A percentile compares a stretch with the other conserved stretches of the same genome.
Evolutionary conservation across 2,888 invertebrate genomes (phyloP).

Genomic region (Diachrysia chrysitis): DNA sequence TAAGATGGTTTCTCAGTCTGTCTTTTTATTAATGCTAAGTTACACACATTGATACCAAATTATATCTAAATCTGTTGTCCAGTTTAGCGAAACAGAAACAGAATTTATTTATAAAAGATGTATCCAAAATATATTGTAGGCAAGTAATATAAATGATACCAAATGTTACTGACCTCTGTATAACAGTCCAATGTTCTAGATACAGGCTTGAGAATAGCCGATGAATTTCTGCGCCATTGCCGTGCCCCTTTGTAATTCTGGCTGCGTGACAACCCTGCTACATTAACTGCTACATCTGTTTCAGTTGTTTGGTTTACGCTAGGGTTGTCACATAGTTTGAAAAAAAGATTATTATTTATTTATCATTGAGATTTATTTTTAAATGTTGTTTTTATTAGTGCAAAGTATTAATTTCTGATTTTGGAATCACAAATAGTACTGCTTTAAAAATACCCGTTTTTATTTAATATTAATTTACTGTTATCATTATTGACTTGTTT

Average conservation of each 20-base stretch:
- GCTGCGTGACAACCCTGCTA: slow-evolving; percentile 30
- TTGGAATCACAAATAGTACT: too few species aligned
- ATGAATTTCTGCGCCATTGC: slow-evolving; percentile 44
- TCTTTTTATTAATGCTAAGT: too few species aligned
- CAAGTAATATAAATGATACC: slow-evolving; percentile 4
- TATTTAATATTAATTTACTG: too few species aligned
- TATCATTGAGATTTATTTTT: background rate
- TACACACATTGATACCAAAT: too few species aligned
- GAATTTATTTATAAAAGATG: too few species aligned
- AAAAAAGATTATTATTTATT: slow-evolving; percentile 15
- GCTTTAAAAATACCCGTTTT: too few species aligned
- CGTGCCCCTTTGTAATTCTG: slow-evolving; percentile 51
- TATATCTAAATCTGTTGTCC: too few species aligned
- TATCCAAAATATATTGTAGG: background rate
- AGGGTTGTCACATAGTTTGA: slow-evolving; percentile 18
- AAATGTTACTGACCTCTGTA: slow-evolving; percentile 3
- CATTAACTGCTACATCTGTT: slow-evolving; percentile 56
- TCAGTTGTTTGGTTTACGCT: slow-evolving; percentile 21
- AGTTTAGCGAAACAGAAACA: too few species aligned
- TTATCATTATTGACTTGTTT: too few species aligned
- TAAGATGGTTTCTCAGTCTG: too few species aligned
- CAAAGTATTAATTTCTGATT: too few species aligned
- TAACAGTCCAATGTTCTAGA: background rate
- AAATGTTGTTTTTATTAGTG: background rate
- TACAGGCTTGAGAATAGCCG: slow-evolving; percentile 18